phyloP scores from a whole-genome alignment of 2,797 vertebrate genomes.

The Spinus olivaceus region DNA sequence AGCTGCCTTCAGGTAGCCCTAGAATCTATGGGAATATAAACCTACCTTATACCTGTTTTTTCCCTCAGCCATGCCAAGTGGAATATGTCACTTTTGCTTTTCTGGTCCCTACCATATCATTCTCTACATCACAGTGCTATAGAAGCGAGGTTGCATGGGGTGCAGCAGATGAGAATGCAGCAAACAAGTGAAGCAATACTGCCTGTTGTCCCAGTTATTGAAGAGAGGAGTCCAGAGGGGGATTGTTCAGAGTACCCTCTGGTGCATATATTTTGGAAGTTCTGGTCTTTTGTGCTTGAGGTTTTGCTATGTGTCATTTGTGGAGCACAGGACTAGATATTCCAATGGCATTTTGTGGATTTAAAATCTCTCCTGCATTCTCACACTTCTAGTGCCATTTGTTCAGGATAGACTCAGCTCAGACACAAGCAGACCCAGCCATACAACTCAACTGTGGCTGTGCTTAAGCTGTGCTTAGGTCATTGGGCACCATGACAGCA shows the following conservation, averaged over 20 bases:
- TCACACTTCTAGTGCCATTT: not conserved
- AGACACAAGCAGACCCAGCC: not conserved
- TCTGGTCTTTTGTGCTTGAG: not conserved
- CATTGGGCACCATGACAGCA: not conserved
- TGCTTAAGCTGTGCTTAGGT: not conserved
- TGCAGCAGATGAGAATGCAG: not conserved
- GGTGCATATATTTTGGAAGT: not conserved
- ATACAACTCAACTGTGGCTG: not conserved
- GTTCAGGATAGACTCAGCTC: not conserved
- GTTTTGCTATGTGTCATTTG: not conserved
- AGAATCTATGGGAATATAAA: conserved; percentile 7
- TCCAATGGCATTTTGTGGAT: not conserved
- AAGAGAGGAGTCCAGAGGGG: not conserved
- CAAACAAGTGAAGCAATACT: not conserved
- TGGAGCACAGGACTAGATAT: not conserved
- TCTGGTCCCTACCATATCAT: not conserved
- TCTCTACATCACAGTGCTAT: not conserved
- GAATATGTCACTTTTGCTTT: not conserved
- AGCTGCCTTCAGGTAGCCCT: not conserved
- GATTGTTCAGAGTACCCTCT: not conserved
- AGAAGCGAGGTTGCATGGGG: not conserved
- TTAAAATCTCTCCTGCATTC: not conserved
- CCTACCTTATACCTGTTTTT: not conserved
- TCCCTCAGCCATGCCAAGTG: not conserved
- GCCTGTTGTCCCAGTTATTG: not conserved